Percentiles rank a stretch among this genome's conserved stretches.
phyloP scores from a whole-genome alignment of 2,888 invertebrate genomes.

The Rhimphoctona megacephalus region DNA sequence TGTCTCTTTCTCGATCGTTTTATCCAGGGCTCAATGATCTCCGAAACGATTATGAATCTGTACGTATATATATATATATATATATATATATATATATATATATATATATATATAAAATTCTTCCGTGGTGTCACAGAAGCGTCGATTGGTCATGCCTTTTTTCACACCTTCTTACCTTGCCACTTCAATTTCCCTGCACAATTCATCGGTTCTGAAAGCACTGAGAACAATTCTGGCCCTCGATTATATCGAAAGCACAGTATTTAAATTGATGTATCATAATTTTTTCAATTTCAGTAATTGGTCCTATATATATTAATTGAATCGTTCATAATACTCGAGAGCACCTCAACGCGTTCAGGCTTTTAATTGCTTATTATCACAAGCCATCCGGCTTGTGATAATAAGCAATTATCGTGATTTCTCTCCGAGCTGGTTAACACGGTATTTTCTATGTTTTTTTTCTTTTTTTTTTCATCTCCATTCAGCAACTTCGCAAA shows the following conservation, averaged over 20 bases:
- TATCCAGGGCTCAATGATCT: conserved; percentile 65
- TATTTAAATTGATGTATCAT: neutral
- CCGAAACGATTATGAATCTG: conserved; percentile 34
- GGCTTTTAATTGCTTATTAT: no score
- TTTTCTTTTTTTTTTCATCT: neutral
- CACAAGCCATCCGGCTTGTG: conserved; percentile 12
- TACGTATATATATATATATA: neutral
- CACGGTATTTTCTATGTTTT: neutral
- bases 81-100: conserved; percentile 14
- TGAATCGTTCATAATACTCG: neutral
- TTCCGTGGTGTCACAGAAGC: conserved; percentile 44
- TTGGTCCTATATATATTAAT: no score
- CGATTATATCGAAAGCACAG: neutral
- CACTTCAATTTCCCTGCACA: neutral
- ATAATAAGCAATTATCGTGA: conserved; percentile 53
- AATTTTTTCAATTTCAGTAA: neutral
- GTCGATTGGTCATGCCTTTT: conserved; percentile 55
- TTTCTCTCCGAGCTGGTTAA: conserved; percentile 29
- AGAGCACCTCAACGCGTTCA: conserved; percentile 40
- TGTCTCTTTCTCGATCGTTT: conserved; percentile 60
- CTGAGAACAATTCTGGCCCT: neutral
- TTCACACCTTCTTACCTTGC: conserved; percentile 29
- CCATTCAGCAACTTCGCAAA: conserved; percentile 46
- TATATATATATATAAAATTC: neutral
- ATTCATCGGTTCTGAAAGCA: neutral